These are phyloP conservation scores for Neogobius melanostomus DNA, from an alignment of 2,113 vertebrate species.

Conservation along the genomic window DNA sequence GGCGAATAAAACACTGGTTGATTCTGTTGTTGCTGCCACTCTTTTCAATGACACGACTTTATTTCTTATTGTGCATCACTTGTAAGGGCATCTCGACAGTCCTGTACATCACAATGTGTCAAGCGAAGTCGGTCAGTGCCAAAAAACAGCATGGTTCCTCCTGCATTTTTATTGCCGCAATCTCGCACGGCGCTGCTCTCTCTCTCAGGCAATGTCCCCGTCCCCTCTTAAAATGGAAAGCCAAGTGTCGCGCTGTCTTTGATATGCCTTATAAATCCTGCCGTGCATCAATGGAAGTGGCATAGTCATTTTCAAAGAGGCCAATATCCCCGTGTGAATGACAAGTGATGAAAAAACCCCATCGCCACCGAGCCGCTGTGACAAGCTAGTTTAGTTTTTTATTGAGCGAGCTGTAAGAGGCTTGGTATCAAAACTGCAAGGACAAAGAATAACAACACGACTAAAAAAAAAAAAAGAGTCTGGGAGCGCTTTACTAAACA, in stretches of 20 bases:
- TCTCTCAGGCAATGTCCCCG: neutral
- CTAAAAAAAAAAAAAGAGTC: conserved; percentile 24
- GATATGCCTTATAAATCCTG: conserved; percentile 49
- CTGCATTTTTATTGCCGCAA: conserved; percentile 6
- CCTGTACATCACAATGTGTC: neutral
- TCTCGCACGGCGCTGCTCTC: neutral
- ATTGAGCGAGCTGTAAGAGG: conserved; percentile 59
- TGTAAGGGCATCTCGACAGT: neutral
- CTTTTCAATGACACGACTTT: neutral
- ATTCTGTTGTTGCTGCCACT: too few species aligned
- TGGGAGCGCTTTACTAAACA: too few species aligned
- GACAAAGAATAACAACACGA: conserved; percentile 54
- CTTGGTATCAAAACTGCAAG: conserved; percentile 43
- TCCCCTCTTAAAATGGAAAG: conserved; percentile 46
- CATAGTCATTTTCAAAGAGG: conserved; percentile 40
- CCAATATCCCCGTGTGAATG: conserved; percentile 46
- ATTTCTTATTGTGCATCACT: neutral
- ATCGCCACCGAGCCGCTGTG: conserved; percentile 45
- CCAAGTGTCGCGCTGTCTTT: conserved; percentile 25
- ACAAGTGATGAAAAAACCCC: conserved; percentile 58
- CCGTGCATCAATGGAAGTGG: conserved; percentile 26
- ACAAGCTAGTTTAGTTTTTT: conserved; percentile 57
- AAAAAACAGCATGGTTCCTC: neutral
- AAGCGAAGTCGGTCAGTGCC: neutral
- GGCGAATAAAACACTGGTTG: too few species aligned